Base-by-base conservation (phyloP, 2,113 vertebrate genomes). In the Apodemus speciosus region DNA sequence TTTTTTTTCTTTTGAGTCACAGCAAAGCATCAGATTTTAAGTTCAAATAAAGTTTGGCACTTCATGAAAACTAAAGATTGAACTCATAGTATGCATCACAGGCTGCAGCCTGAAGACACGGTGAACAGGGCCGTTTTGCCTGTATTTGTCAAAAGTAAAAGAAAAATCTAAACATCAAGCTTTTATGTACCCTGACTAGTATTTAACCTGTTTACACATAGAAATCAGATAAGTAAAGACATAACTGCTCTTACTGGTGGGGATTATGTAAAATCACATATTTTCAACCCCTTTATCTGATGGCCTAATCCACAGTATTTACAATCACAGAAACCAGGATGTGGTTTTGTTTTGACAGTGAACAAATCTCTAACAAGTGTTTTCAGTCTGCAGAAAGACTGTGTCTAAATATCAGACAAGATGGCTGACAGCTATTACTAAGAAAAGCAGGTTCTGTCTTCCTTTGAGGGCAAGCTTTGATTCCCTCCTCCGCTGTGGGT, bases 121-220 rank as follows among this genome's bases (percentile, higher is more conserved):
- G 79, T 87, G 90, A 89, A 85, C 32, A 46, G 76, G 51, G 72
- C 38, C 49, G 2, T 13, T 56, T 90, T 81, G 76, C 69, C 51
- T 66, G 76, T 85, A 77, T 94, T 53, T 95, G 11, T 11, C 49
- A 75, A 40, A 92, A 85, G 72, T 20, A 75, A 95, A 93, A 95
- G 80, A 81, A 93, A 94, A 94, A 89, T 58, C 3, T 51, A 95
- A 90, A 87, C 38, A 69, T 79, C 53, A 89, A 66, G 30, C 35
- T 16, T 90, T 96, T 40, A 86, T 18, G 58, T 38, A 49, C 3
- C 71, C 15, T 93, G 49, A 89, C 93, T 72, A 40, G 6, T 1
- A 85, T 88, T 96, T 72, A 81, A 94, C 40, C 16, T 88, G 85
- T 95, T 96, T 97, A 80, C 69, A 96, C 75, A 93, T 2, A 83